Evolutionary conservation across 2,888 invertebrate genomes (phyloP).

Genomic region (Meteorus colon): DNA sequence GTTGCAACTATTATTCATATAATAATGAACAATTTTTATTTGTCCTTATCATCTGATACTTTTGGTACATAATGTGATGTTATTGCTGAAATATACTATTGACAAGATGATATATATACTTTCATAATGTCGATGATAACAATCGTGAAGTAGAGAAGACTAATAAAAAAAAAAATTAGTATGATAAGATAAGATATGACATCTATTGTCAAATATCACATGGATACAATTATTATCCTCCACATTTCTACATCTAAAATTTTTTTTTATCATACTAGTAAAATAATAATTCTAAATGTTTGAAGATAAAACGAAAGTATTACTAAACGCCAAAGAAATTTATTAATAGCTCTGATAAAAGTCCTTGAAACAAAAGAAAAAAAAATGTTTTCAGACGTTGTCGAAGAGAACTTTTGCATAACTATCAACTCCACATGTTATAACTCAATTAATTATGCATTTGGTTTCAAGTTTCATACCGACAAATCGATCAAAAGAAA

Average conservation of each 20-base stretch:
- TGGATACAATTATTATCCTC: not conserved
- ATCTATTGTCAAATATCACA: not conserved
- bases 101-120: no score
- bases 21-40: no score
- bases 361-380: not conserved
- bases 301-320: not conserved
- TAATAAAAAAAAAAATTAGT: not conserved
- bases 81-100: not conserved
- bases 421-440: no score
- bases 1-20: no score
- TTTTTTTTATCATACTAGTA: not conserved
- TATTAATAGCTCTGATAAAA: not conserved
- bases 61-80: not conserved
- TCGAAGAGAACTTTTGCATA: not conserved
- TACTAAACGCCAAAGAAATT: not conserved
- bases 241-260: not conserved
- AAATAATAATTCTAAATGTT: not conserved
- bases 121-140: not conserved
- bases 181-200: constrained; percentile 3
- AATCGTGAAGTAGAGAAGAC: not conserved
- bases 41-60: not conserved
- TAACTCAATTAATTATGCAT: no score
- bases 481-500: not conserved
- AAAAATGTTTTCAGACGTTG: not conserved
- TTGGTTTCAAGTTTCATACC: not conserved